Evolutionary conservation across 1,140 invertebrate genomes (phyloP).

Genomic region (Drosophila aff.): DNA sequence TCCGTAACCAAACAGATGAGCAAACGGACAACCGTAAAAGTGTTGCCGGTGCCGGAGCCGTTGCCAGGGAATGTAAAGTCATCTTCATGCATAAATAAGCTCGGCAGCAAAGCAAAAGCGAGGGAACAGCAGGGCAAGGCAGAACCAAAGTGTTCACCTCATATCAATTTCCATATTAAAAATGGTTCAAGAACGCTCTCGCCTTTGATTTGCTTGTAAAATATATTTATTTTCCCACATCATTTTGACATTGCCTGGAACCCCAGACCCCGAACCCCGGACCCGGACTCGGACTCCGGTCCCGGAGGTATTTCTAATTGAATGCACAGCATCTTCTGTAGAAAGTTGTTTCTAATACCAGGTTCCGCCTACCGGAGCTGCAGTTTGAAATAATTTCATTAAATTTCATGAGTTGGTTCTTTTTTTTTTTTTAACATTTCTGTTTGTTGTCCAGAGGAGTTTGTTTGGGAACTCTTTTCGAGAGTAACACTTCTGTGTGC

Average conservation of each 20-base stretch:
- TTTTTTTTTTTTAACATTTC: constrained; percentile 16
- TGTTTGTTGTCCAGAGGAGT: background rate
- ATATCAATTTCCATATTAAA: constrained; percentile 82
- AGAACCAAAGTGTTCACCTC: constrained; percentile 48
- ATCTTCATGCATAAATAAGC: constrained; percentile 82
- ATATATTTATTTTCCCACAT: constrained; percentile 67
- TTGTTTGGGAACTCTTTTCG: background rate
- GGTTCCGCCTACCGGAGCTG: constrained; percentile 18
- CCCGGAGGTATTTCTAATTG: constrained; percentile 71
- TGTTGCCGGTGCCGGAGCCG: constrained; percentile 72
- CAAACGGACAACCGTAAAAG: constrained; percentile 75
- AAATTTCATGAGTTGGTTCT: constrained; percentile 71
- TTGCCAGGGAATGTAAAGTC: constrained; percentile 76
- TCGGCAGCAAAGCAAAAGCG: constrained; percentile 32
- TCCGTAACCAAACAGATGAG: constrained; percentile 71
- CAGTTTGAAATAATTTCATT: constrained; percentile 69
- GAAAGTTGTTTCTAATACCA: constrained; percentile 33
- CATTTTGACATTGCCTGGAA: constrained; percentile 55
- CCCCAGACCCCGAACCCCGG: background rate
- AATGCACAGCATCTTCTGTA: constrained; percentile 59
- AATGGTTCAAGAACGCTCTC: constrained; percentile 57
- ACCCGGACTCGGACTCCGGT: background rate
- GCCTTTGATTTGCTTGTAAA: constrained; percentile 67
- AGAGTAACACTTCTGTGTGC: constrained; percentile 1
- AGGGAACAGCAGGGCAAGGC: constrained; percentile 12